Percentiles rank a stretch among this genome's conserved stretches.
Conservation (phyloP, 2,113 vertebrate species). For the Oreocharis arfaki region DNA sequence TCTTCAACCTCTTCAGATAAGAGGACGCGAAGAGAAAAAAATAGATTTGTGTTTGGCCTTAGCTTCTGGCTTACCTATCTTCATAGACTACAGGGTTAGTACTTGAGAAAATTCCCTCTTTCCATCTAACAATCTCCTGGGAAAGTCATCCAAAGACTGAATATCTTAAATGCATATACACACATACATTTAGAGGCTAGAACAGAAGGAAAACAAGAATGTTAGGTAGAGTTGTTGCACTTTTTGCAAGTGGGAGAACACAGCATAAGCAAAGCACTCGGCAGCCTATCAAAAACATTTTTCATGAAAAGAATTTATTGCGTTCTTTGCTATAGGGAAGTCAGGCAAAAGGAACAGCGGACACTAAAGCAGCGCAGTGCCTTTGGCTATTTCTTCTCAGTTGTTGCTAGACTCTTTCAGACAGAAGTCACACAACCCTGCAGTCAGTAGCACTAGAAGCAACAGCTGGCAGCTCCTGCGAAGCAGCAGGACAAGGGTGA, state of each 20-base stretch:
- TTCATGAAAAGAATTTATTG: not conserved
- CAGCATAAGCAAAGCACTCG: not conserved
- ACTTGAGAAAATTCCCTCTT: not conserved
- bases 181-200: not conserved
- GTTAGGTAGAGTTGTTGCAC: not conserved
- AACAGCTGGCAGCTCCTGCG: not conserved
- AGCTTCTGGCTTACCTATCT: not conserved
- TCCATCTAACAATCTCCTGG: not conserved
- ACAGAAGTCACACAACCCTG: not conserved
- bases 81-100: not conserved
- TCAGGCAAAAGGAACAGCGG: not conserved
- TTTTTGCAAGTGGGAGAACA: not conserved
- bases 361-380: not conserved
- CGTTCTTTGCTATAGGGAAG: not conserved
- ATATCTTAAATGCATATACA: not conserved
- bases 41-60: not conserved
- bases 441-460: not conserved
- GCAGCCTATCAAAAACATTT: not conserved
- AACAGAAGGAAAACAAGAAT: not conserved
- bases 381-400: not conserved
- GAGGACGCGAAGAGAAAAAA: not conserved
- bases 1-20: not conserved
- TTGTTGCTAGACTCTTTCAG: not conserved
- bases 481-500: not conserved
- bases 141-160: not conserved